These are phyloP conservation scores for Acronicta psi DNA, from an alignment of 2,888 invertebrate genomes.

Conservation along the genomic window DNA sequence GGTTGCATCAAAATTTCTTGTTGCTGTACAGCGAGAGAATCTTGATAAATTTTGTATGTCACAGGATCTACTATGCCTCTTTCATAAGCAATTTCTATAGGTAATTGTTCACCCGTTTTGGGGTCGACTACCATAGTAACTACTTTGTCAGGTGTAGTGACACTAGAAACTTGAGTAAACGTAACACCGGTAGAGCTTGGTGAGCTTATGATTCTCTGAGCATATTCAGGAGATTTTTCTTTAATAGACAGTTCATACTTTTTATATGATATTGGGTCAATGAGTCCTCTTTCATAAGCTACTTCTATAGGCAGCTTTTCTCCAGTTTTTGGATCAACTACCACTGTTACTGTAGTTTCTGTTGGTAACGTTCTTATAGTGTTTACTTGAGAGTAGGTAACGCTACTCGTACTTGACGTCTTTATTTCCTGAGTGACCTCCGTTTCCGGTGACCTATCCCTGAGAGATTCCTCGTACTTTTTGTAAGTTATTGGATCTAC, in stretches of 20 bases:
- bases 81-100: slow-evolving; percentile 90
- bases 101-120: slow-evolving; percentile 92
- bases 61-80: slow-evolving; percentile 85
- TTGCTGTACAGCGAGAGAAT: slow-evolving; percentile 49
- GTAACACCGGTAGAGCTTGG: slow-evolving; percentile 56
- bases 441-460: slow-evolving; percentile 74
- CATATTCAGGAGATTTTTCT: slow-evolving; percentile 66
- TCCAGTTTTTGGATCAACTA: slow-evolving; percentile 92
- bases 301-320: slow-evolving; percentile 93
- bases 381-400: slow-evolving; percentile 64
- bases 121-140: slow-evolving; percentile 89
- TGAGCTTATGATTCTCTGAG: slow-evolving; percentile 44
- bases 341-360: slow-evolving; percentile 86
- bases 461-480: slow-evolving; percentile 85
- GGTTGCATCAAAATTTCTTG: slow-evolving; percentile 40
- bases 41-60: slow-evolving; percentile 62
- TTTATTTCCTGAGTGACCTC: slow-evolving; percentile 60
- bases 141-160: slow-evolving; percentile 57
- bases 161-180: slow-evolving; percentile 55
- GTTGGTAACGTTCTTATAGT: slow-evolving; percentile 57
- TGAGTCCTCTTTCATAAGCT: slow-evolving; percentile 91
- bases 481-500: slow-evolving; percentile 89
- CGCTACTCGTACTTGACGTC: slow-evolving; percentile 58
- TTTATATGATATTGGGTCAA: slow-evolving; percentile 70
- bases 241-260: slow-evolving; percentile 81